Evolutionary conservation across 1,140 invertebrate genomes (phyloP), one percentile per base, ranked within the genome.

Genomic region (Nomia melanderi): DNA sequence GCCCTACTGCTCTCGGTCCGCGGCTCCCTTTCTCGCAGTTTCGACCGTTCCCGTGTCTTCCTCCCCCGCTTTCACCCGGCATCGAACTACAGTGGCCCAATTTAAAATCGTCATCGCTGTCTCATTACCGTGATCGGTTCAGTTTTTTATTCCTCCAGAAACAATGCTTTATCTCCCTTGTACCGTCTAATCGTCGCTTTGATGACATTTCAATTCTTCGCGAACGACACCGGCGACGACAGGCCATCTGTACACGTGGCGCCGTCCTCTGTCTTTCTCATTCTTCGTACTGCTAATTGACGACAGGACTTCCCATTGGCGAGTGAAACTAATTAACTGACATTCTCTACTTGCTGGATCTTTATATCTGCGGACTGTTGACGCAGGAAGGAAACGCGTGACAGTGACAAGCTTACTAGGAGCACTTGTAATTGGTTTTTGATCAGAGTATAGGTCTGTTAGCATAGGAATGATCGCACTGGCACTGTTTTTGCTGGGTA

Each of bases 111-210:
- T 71, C 79, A 87, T 89, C 70, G 82, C 80, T 84, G 83, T 87
- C 85, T 87, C 86, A 81, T 90, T 90, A 89, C 85, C 85, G 86
- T 78, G 79, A 87, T 86, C 84, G 79, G 81, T 88, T 81, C 71
- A 2, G 54, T 67, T 79, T 82, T 66, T 47, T 47, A 12, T 80
- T 81, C 71, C 76, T 70, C 70, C 69, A 76, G 80, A 85, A 86
- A 85, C 82, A 76, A 86, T 77, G 73, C 50, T 54, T 3, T 1
- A 23, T 60, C n/a, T 8, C 14, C 39, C 17, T 25, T 12, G 1
- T 50, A 31, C 31, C 56, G 62, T 70, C 59, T 73, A 54, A 57
- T 65, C 50, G 29, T 44, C 20, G 70, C 54, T 50, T 76, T 57
- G 12, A 78, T 65, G 79, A 71, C 66, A 47, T 53, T 83, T 81